Evolutionary conservation across 2,888 invertebrate species (phyloP).

Genomic region (Cybosia mesomella): DNA sequence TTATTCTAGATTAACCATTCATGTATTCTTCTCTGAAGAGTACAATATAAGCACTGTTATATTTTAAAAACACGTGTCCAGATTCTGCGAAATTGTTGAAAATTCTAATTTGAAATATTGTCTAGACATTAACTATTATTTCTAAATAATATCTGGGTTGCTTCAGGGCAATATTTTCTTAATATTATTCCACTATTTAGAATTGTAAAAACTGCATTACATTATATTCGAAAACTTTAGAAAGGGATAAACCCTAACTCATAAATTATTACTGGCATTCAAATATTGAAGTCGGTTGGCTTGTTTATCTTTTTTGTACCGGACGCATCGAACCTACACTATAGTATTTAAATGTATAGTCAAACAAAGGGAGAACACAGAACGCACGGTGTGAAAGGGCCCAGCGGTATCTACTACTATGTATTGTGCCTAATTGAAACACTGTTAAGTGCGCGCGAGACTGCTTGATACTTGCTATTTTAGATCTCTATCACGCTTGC

Average conservation of each 20-base stretch:
- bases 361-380: conserved; percentile 80
- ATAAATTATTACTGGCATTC: conserved; percentile 75
- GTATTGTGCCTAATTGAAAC: conserved; percentile 82
- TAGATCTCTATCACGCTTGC: background rate
- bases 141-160: background rate
- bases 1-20: too few species aligned
- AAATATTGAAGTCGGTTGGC: conserved; percentile 72
- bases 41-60: background rate
- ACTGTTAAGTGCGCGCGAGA: conserved; percentile 44
- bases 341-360: conserved; percentile 83
- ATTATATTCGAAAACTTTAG: conserved; percentile 8
- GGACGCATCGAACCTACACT: conserved; percentile 70
- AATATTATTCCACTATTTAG: background rate
- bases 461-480: conserved; percentile 66
- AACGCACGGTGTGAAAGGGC: conserved; percentile 76
- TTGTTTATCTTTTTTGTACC: conserved; percentile 66
- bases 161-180: background rate
- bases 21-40: background rate
- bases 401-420: conserved; percentile 70
- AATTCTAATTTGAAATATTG: background rate
- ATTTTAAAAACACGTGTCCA: background rate
- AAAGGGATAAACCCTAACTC: conserved; percentile 55
- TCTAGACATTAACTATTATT: background rate
- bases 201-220: background rate
- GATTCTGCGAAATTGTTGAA: background rate